A percentile compares a stretch with the other conserved stretches of the same genome.
Evolutionary conservation across 2,113 vertebrate genomes (phyloP).

Genomic region (Parotia lawesii): DNA sequence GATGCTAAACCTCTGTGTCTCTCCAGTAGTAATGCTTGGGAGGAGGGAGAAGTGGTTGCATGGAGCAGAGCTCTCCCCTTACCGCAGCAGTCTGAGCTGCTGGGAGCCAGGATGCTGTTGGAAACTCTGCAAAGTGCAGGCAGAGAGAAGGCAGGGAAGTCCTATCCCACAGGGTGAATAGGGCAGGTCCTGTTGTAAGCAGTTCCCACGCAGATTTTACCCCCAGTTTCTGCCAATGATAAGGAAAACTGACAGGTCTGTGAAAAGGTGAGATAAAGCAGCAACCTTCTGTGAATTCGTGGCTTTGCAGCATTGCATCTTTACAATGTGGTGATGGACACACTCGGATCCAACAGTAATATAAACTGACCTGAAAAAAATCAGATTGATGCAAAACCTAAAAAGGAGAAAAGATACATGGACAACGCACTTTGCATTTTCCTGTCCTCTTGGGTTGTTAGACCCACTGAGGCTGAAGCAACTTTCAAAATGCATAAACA

Average conservation of each 20-base stretch:
- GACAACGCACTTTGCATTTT: accelerated
- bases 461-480: neutral
- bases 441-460: neutral
- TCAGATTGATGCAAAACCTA: neutral
- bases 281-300: neutral
- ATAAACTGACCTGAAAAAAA: neutral
- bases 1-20: neutral
- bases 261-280: neutral
- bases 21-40: accelerated
- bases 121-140: neutral
- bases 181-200: neutral
- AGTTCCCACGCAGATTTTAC: neutral
- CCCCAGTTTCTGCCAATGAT: neutral
- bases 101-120: neutral
- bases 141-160: neutral
- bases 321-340: neutral
- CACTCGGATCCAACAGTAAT: neutral
- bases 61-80: neutral
- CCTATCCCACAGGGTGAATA: accelerated
- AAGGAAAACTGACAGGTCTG: neutral
- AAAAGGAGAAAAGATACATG: neutral
- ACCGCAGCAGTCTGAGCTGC: neutral
- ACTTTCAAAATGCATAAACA: neutral
- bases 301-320: neutral
- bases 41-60: neutral